A percentile compares a stretch with the other conserved stretches of the same genome.
Conservation (phyloP, 2,797 vertebrate genomes). For the Phoxinus dragarum region DNA sequence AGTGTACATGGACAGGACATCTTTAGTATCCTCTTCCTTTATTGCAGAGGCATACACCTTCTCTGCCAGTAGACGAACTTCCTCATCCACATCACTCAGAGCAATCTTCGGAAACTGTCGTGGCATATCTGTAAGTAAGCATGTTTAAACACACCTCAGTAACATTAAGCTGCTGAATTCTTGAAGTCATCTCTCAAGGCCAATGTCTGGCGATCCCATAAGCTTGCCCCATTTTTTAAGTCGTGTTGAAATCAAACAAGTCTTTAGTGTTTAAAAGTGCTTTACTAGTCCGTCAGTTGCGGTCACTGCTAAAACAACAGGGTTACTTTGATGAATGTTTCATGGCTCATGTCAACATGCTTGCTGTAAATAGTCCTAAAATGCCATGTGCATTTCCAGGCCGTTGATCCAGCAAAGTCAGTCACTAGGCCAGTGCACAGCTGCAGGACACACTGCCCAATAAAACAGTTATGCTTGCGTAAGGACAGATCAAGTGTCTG, state of each 20-base stretch:
- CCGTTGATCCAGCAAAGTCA: slow-evolving; percentile 11
- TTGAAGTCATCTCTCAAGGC: neutral
- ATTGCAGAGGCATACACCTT: slow-evolving; percentile 93
- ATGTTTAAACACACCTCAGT: neutral
- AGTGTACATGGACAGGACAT: slow-evolving; percentile 86
- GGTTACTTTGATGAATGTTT: slow-evolving; percentile 25
- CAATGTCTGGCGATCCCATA: neutral
- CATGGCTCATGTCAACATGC: slow-evolving; percentile 38
- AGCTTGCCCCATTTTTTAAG: neutral
- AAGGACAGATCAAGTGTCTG: slow-evolving; percentile 44
- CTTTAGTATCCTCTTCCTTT: slow-evolving; percentile 89
- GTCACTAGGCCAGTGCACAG: slow-evolving; percentile 39
- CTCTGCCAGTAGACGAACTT: slow-evolving; percentile 87
- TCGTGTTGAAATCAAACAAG: neutral
- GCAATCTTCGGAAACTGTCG: slow-evolving; percentile 89
- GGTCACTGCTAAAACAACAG: slow-evolving; percentile 33
- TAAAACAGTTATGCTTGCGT: slow-evolving; percentile 15
- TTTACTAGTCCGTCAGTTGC: neutral
- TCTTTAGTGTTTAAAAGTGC: slow-evolving; percentile 1
- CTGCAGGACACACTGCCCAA: slow-evolving; percentile 31
- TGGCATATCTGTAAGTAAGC: slow-evolving; percentile 78
- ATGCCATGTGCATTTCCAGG: slow-evolving; percentile 35
- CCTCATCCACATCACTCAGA: slow-evolving; percentile 87
- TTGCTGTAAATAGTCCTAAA: slow-evolving; percentile 53
- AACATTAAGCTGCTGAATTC: neutral